Evolutionary conservation across 2,888 invertebrate genomes (phyloP), one percentile per base, ranked within the genome.

Genomic region (Mallateleia sp.): DNA sequence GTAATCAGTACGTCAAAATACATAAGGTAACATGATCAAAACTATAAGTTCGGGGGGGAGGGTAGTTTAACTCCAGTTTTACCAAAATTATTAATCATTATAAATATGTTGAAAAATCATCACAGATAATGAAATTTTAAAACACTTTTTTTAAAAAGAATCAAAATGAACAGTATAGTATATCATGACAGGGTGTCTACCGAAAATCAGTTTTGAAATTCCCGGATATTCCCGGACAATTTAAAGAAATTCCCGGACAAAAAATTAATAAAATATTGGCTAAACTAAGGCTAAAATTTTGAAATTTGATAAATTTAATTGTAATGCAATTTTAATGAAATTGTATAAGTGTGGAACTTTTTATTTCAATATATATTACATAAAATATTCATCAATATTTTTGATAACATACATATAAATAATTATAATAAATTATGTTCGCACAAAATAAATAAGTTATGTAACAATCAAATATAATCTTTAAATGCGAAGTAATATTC

Each of bases 171-270:
- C n/a, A n/a, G n/a, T n/a, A n/a, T n/a, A n/a, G n/a, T n/a, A n/a
- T n/a, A n/a, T n/a, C n/a, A n/a, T n/a, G n/a, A n/a, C 85, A 91
- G 52, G 52, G 52, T 52, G 52, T 52, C 52, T 20, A 52, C 20
- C 52, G 52, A 52, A 52, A 20, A 20, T 22, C 5, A 52, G 5
- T 52, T 20, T 20, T 20, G n/a, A 52, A 54, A 54, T 54, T 54
- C 54, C 54, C 54, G 54, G 54, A 25, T 22, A 24, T 54, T 25
- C 50, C 50, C 50, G 18, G 18, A 50, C 18, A 50, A 20, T 50
- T 50, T 50, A 50, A 20, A 20, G 50, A 18, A 20, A 20, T 50
- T 50, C 50, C 50, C 50, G 50, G 50, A 50, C 50, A 45, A 18
- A 22, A 22, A 50, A 50, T 50, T 50, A 20, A 20, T 38, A 7